These are phyloP conservation scores for Phasia obesa DNA, from an alignment of 2,888 invertebrate species.

Conservation along the genomic window DNA sequence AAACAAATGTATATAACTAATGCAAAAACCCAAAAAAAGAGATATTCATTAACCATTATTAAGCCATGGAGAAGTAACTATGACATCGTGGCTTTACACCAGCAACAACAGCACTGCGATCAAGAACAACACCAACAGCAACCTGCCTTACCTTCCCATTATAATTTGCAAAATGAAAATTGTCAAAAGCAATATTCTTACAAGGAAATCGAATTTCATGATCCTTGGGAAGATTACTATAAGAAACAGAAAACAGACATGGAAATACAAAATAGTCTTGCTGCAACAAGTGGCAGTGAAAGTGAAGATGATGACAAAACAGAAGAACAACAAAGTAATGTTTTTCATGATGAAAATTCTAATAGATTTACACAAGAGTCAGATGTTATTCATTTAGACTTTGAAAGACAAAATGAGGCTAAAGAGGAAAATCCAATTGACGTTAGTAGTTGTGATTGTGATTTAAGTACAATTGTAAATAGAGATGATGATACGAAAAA, in stretches of 20 bases:
- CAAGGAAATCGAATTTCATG: slow-evolving; percentile 82
- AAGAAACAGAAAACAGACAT: slow-evolving; percentile 80
- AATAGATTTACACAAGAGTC: slow-evolving; percentile 1
- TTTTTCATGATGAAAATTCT: slow-evolving; percentile 6
- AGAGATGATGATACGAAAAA: slow-evolving; percentile 44
- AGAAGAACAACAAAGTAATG: slow-evolving; percentile 18
- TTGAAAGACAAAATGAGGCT: slow-evolving; percentile 29
- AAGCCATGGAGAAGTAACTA: slow-evolving; percentile 58
- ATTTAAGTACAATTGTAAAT: neutral
- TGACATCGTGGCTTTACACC: slow-evolving; percentile 51
- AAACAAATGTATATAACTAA: slow-evolving; percentile 6
- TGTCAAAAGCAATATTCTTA: slow-evolving; percentile 64
- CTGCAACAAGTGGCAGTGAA: slow-evolving; percentile 7
- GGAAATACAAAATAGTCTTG: slow-evolving; percentile 30
- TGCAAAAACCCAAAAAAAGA: slow-evolving; percentile 37
- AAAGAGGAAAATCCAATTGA: slow-evolving; percentile 21
- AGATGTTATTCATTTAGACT: slow-evolving; percentile 5
- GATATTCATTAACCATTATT: slow-evolving; percentile 59
- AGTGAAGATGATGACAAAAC: slow-evolving; percentile 4
- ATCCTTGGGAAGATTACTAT: slow-evolving; percentile 90
- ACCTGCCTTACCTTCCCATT: slow-evolving; percentile 33
- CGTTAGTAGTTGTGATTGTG: slow-evolving; percentile 14
- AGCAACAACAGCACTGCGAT: slow-evolving; percentile 69
- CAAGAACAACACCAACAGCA: slow-evolving; percentile 40
- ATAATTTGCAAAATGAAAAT: slow-evolving; percentile 58